These are phyloP conservation scores for Cotesia chilonis DNA, from an alignment of 1,140 invertebrate genomes.

Conservation along the genomic window DNA sequence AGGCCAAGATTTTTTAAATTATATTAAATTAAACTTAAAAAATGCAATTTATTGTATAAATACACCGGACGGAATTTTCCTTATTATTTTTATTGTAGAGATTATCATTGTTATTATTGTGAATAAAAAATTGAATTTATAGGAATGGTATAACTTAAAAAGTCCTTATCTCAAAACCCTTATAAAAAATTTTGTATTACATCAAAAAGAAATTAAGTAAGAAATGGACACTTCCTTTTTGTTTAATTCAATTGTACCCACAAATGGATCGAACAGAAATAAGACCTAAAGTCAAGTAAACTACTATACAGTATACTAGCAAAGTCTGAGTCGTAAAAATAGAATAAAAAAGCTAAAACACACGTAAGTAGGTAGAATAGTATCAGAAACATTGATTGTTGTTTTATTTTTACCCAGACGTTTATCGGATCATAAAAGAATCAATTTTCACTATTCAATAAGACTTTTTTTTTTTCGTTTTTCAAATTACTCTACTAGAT, in stretches of 20 bases:
- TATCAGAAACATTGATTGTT: constrained; percentile 20
- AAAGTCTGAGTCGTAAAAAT: constrained; percentile 1
- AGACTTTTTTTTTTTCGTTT: background rate
- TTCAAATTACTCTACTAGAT: constrained; percentile 8
- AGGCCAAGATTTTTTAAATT: too few relatives aligned
- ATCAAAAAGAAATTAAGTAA: background rate
- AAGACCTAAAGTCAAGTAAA: constrained; percentile 10
- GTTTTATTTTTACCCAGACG: constrained; percentile 39
- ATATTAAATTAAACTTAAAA: too few relatives aligned
- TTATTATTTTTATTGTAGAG: too few relatives aligned
- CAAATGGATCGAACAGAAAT: constrained; percentile 18
- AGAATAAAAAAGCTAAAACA: constrained; percentile 15
- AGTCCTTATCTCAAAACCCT: too few relatives aligned
- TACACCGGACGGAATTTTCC: too few relatives aligned
- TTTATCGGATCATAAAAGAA: constrained; percentile 60
- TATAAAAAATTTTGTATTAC: too few relatives aligned
- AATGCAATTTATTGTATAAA: too few relatives aligned
- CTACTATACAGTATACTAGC: constrained; percentile 1
- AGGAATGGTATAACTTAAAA: too few relatives aligned
- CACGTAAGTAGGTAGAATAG: constrained; percentile 8
- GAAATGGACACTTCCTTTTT: too few relatives aligned
- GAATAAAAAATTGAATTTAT: too few relatives aligned
- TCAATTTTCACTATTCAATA: constrained; percentile 53
- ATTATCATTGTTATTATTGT: too few relatives aligned
- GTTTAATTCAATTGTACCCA: constrained; percentile 1